Percentiles rank a stretch among this genome's conserved stretches.
These are phyloP conservation scores for Oxyteleia sp. DNA, from an alignment of 2,888 invertebrate species.

Conservation along the genomic window DNA sequence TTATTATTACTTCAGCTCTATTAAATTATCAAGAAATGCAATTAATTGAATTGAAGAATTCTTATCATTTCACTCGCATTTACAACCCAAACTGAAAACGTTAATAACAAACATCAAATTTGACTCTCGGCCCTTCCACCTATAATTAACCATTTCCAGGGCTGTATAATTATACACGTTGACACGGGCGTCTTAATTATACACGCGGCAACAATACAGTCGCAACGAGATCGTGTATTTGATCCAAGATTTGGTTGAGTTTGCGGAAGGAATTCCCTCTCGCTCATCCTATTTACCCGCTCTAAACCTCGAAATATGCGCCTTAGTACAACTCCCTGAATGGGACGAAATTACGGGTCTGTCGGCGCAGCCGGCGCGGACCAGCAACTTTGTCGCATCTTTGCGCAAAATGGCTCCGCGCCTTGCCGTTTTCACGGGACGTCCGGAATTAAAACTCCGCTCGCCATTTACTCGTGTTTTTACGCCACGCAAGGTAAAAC, in stretches of 20 bases:
- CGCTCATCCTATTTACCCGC: slow-evolving; percentile 38
- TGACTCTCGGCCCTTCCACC: neutral
- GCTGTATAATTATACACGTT: slow-evolving; percentile 28
- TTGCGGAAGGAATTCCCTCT: slow-evolving; percentile 52
- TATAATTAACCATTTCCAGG: slow-evolving; percentile 18
- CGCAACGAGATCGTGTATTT: slow-evolving; percentile 35
- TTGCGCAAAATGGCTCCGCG: slow-evolving; percentile 39
- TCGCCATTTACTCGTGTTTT: slow-evolving; percentile 65
- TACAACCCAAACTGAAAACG: neutral
- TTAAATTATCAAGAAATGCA: no score
- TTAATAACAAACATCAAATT: neutral
- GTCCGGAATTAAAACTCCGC: slow-evolving; percentile 64
- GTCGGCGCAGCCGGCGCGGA: slow-evolving; percentile 53
- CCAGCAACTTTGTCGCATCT: slow-evolving; percentile 56
- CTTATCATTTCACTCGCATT: no score
- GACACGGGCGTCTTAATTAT: slow-evolving; percentile 40
- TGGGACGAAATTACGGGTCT: slow-evolving; percentile 58
- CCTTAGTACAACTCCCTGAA: slow-evolving; percentile 42
- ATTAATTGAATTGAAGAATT: no score
- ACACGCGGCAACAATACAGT: slow-evolving; percentile 24
- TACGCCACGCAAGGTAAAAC: slow-evolving; percentile 49
- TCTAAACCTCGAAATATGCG: slow-evolving; percentile 55
- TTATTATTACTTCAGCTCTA: no score
- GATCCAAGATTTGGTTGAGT: slow-evolving; percentile 58
- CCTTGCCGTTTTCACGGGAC: slow-evolving; percentile 19